phyloP scores from a whole-genome alignment of 2,888 invertebrate species.

The Ligdia adustata region DNA sequence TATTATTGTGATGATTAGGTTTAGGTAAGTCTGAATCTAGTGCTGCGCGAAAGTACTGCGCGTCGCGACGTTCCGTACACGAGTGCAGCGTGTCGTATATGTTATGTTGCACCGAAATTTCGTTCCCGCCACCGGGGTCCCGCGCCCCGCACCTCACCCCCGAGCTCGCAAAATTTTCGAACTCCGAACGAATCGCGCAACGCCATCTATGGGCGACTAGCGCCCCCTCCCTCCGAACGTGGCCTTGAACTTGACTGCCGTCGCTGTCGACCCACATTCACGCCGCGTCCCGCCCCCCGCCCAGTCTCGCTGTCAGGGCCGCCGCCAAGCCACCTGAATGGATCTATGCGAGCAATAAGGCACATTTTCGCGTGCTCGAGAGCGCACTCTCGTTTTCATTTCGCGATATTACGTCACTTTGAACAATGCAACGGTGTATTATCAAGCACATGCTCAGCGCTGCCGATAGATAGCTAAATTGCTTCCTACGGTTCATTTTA shows the following conservation, averaged over 20 bases:
- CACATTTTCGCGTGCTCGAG: constrained; percentile 59
- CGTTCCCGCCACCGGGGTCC: constrained; percentile 66
- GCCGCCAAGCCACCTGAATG: constrained; percentile 72
- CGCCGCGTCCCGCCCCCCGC: constrained; percentile 58
- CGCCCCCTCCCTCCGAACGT: constrained; percentile 61
- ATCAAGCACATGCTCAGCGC: constrained; percentile 46
- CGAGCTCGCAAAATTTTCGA: constrained; percentile 75
- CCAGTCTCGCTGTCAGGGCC: constrained; percentile 65
- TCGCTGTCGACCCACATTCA: constrained; percentile 77
- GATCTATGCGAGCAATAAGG: constrained; percentile 62
- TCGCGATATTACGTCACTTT: constrained; percentile 63
- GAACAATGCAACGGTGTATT: constrained; percentile 59
- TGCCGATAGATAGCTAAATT: constrained; percentile 30
- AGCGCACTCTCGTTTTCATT: constrained; percentile 71
- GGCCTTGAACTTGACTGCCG: constrained; percentile 81
- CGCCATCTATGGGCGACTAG: constrained; percentile 77
- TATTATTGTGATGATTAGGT: constrained; percentile 60
- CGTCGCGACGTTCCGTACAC: constrained; percentile 80
- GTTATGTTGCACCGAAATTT: constrained; percentile 82
- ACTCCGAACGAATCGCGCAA: constrained; percentile 69
- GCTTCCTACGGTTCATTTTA: constrained; percentile 23
- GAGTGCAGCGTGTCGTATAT: constrained; percentile 79
- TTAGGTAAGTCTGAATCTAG: constrained; percentile 64
- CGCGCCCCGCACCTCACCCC: constrained; percentile 65
- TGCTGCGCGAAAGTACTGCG: constrained; percentile 72